Evolutionary conservation across 2,888 invertebrate species (phyloP).

Genomic region (Pristionchus maxplancki): DNA sequence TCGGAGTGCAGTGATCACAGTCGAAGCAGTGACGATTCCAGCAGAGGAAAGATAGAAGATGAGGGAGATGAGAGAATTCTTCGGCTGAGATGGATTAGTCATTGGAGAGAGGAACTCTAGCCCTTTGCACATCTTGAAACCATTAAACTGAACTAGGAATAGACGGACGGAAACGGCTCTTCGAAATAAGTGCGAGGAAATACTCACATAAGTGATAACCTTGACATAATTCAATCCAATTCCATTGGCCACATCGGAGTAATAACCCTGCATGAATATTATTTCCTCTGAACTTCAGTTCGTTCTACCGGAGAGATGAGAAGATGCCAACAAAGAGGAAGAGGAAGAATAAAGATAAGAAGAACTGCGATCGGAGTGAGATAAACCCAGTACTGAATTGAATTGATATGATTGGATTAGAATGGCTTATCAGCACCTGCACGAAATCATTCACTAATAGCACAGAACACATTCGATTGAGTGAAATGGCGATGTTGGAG

Average conservation of each 20-base stretch:
- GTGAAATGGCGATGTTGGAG: not conserved
- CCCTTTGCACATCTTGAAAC: not conserved
- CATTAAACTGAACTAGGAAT: not conserved
- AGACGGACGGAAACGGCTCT: not conserved
- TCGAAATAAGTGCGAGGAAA: not conserved
- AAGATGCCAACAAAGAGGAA: constrained; percentile 32
- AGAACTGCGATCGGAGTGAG: constrained; percentile 33
- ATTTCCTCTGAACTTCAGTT: not conserved
- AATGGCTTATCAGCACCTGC: not conserved
- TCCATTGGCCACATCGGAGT: constrained; percentile 32
- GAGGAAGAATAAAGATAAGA: constrained; percentile 36
- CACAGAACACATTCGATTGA: constrained; percentile 47
- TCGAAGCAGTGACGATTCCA: not conserved
- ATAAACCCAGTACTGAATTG: not conserved
- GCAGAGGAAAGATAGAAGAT: not conserved
- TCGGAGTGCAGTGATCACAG: constrained; percentile 15
- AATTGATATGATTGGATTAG: not conserved
- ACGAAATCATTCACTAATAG: not conserved
- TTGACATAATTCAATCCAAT: constrained; percentile 30
- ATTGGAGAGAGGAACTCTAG: not conserved
- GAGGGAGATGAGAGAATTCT: constrained; percentile 8
- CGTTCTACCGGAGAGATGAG: constrained; percentile 13
- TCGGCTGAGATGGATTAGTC: constrained; percentile 11
- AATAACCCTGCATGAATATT: not conserved
- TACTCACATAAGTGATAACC: constrained; percentile 38